A percentile compares a stretch with the other conserved stretches of the same genome.
These are phyloP conservation scores for Peribatodes rhomboidaria DNA, from an alignment of 2,888 invertebrate genomes.

Conservation along the genomic window DNA sequence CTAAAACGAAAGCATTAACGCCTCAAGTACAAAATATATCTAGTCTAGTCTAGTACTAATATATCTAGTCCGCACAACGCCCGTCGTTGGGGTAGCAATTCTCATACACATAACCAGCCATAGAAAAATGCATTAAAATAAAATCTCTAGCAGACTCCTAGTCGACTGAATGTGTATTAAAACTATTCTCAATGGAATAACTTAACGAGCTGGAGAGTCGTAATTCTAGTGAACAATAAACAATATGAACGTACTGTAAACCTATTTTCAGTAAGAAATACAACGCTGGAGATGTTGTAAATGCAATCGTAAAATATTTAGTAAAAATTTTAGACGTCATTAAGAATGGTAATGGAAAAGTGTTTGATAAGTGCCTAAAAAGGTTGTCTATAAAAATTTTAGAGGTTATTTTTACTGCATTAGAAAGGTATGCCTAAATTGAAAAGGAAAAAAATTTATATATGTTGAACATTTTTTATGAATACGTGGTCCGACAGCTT, in stretches of 20 bases:
- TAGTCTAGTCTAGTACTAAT: too few relatives aligned
- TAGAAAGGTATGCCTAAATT: not conserved
- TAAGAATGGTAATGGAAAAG: constrained; percentile 49
- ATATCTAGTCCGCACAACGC: not conserved
- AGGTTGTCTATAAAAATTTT: not conserved
- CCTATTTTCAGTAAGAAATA: constrained; percentile 55
- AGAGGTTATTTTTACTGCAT: not conserved
- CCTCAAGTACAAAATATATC: too few relatives aligned
- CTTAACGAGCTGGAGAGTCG: constrained; percentile 55
- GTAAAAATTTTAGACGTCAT: constrained; percentile 32
- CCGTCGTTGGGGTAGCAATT: not conserved
- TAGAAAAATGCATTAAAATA: constrained; percentile 22
- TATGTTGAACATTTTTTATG: too few relatives aligned
- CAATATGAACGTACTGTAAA: constrained; percentile 57
- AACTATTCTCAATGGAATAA: constrained; percentile 55
- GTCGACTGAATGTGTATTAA: constrained; percentile 30
- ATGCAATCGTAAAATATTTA: constrained; percentile 47
- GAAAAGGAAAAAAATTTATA: not conserved
- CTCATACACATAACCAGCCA: not conserved
- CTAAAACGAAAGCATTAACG: too few relatives aligned
- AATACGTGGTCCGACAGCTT: too few relatives aligned
- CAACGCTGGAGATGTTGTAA: constrained; percentile 57
- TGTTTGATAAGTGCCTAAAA: constrained; percentile 31
- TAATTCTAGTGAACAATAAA: constrained; percentile 58
- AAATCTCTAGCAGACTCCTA: constrained; percentile 15